Evolutionary conservation across 2,797 vertebrate species (phyloP).

Genomic region (Gephyroberyx darwinii): DNA sequence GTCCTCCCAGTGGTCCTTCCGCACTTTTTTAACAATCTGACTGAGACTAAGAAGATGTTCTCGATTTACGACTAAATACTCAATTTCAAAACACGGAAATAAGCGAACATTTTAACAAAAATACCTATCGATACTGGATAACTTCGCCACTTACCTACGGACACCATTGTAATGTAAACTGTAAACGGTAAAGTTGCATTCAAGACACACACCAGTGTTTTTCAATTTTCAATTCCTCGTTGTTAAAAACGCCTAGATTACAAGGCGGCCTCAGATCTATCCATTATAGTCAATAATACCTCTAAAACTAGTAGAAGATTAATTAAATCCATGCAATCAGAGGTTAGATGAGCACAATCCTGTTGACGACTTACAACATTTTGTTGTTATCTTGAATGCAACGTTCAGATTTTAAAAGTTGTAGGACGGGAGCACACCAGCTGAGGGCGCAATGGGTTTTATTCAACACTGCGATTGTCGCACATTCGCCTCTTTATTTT

Average conservation of each 20-base stretch:
- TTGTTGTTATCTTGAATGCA: constrained; percentile 49
- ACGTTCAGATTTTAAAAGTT: neutral
- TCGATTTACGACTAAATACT: neutral
- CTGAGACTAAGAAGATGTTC: neutral
- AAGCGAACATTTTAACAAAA: neutral
- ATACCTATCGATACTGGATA: neutral
- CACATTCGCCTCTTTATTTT: neutral
- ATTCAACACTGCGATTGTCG: neutral
- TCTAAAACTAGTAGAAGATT: neutral
- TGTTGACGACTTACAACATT: neutral
- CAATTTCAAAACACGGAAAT: neutral
- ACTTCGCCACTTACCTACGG: constrained; percentile 66
- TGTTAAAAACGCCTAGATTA: neutral
- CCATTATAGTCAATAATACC: rapidly evolving
- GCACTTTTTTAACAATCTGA: neutral
- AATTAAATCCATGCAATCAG: neutral
- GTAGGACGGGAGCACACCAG: neutral
- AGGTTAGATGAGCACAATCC: neutral
- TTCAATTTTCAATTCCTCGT: neutral
- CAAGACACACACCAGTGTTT: constrained; percentile 22
- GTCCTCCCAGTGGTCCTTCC: neutral
- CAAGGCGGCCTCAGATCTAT: neutral
- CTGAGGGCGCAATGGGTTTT: constrained; percentile 40
- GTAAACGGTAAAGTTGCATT: constrained; percentile 29
- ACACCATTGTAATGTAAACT: constrained; percentile 65